Evolutionary conservation across 2,113 vertebrate species (phyloP).

Genomic region (Anarhynchus alexandrinus): DNA sequence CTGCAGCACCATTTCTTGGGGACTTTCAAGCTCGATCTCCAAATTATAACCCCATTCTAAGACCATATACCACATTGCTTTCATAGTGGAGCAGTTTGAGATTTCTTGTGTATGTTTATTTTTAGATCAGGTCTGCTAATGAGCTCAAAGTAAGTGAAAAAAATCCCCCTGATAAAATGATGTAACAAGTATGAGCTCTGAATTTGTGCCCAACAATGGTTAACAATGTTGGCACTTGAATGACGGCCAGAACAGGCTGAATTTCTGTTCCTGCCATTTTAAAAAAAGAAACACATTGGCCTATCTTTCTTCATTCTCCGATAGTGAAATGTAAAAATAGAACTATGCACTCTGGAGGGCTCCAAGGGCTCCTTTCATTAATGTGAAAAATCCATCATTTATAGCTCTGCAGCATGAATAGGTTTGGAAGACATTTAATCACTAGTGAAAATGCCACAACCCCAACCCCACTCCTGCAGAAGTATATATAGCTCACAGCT

Average conservation of each 20-base stretch:
- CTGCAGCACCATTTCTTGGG: background rate
- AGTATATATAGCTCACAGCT: conserved; percentile 9
- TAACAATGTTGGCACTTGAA: conserved; percentile 6
- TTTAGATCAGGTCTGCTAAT: conserved; percentile 2
- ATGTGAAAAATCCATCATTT: conserved; percentile 69
- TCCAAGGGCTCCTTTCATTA: conserved; percentile 53
- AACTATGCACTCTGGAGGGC: conserved; percentile 36
- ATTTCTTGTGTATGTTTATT: background rate
- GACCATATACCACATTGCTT: background rate
- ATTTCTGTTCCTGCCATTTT: conserved; percentile 44
- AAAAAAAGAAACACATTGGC: conserved; percentile 46
- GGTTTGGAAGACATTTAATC: conserved; percentile 59
- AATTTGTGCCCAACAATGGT: background rate
- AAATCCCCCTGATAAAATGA: background rate
- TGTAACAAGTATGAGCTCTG: background rate
- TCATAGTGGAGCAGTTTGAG: background rate
- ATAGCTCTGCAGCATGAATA: conserved; percentile 52
- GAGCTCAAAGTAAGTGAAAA: background rate
- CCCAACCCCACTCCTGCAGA: background rate
- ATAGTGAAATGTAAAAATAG: conserved; percentile 67
- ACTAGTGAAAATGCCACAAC: conserved; percentile 50
- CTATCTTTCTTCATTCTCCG: conserved; percentile 38
- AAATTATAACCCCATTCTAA: background rate
- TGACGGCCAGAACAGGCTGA: background rate
- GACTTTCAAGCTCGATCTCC: background rate